These are phyloP conservation scores for Mesorhabditis belari DNA, from an alignment of 2,888 invertebrate genomes.

Conservation along the genomic window DNA sequence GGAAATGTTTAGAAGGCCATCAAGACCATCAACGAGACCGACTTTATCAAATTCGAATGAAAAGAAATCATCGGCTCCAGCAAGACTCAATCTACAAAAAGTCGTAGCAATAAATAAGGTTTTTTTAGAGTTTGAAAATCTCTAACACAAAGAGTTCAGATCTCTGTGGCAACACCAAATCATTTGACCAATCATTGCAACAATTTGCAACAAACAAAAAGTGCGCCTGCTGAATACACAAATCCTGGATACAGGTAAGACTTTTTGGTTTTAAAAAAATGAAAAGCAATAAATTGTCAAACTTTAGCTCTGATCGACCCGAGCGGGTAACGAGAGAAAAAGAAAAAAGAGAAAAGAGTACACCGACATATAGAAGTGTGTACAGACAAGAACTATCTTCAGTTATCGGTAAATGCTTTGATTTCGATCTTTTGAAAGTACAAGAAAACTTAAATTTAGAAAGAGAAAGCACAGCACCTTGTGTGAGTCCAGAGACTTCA, in stretches of 20 bases:
- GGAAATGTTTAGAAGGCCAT: background rate
- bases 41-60: background rate
- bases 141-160: too few relatives aligned
- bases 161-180: too few relatives aligned
- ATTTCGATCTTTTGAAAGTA: background rate
- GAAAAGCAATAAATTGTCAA: too few relatives aligned
- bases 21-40: background rate
- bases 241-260: background rate
- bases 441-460: conserved; percentile 14
- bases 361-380: background rate
- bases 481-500: conserved; percentile 28
- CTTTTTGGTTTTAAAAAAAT: too few relatives aligned
- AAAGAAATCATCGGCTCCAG: background rate
- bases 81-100: background rate
- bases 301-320: too few relatives aligned
- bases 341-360: background rate
- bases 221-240: background rate
- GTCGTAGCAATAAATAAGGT: too few relatives aligned
- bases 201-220: background rate
- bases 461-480: conserved; percentile 40
- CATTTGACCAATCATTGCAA: background rate
- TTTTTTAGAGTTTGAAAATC: background rate
- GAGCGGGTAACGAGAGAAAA: too few relatives aligned
- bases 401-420: conserved; percentile 20
- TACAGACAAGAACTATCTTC: conserved; percentile 34